Percentiles rank a stretch among this genome's conserved stretches.
Evolutionary conservation across 2,113 vertebrate species (phyloP).

Genomic region (Monopterus albus): DNA sequence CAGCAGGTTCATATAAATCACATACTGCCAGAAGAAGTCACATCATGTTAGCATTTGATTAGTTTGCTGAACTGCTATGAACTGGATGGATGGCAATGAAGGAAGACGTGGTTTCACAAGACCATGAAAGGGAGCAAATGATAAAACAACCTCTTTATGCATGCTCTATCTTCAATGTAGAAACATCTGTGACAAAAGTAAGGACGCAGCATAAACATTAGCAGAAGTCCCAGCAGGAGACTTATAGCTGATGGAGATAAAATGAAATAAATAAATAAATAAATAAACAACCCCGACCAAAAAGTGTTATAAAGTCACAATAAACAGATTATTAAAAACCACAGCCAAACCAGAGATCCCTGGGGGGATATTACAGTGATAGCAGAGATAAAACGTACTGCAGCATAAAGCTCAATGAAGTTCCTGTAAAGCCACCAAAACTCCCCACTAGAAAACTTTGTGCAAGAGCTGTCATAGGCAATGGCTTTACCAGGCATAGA

Average conservation of each 20-base stretch:
- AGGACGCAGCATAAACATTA: neutral
- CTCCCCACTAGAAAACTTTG: slow-evolving; percentile 22
- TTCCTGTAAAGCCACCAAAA: slow-evolving; percentile 29
- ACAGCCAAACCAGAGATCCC: slow-evolving; percentile 25
- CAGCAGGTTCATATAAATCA: slow-evolving; percentile 69
- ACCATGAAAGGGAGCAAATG: slow-evolving; percentile 20
- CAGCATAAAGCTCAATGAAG: slow-evolving; percentile 28
- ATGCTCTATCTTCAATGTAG: neutral
- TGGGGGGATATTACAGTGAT: slow-evolving; percentile 24
- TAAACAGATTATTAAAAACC: slow-evolving; percentile 10
- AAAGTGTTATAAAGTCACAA: slow-evolving; percentile 1
- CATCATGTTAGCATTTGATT: slow-evolving; percentile 58
- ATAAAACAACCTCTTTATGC: slow-evolving; percentile 5
- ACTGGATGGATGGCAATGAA: slow-evolving; percentile 32
- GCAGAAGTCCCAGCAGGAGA: neutral
- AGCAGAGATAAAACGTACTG: slow-evolving; percentile 50
- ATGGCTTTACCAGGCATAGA: neutral
- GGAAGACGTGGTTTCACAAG: slow-evolving; percentile 17
- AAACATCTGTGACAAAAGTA: neutral
- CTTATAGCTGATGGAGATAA: too few species aligned
- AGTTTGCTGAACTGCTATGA: slow-evolving; percentile 49
- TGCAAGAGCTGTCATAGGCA: neutral
- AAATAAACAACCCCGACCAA: slow-evolving; percentile 5
- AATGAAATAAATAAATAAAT: too few species aligned
- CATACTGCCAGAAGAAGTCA: slow-evolving; percentile 68